Percentiles rank a stretch among this genome's conserved stretches.
These are phyloP conservation scores for Morus bassanus DNA, from an alignment of 2,797 vertebrate genomes.

Conservation along the genomic window DNA sequence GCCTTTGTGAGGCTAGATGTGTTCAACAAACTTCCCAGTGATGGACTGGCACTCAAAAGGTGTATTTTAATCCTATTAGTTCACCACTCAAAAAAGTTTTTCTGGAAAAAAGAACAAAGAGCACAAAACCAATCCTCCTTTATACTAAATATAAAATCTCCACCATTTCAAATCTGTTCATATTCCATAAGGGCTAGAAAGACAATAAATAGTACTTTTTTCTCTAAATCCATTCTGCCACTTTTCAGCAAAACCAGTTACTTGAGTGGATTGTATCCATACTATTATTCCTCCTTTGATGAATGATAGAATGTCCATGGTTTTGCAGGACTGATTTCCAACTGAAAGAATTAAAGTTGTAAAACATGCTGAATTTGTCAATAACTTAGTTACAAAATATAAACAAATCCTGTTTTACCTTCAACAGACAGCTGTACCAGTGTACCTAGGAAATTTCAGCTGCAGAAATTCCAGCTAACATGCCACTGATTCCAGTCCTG, in stretches of 20 bases:
- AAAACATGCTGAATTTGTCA: neutral
- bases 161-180: neutral
- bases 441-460: neutral
- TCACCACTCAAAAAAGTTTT: neutral
- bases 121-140: neutral
- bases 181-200: neutral
- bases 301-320: neutral
- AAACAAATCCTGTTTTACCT: neutral
- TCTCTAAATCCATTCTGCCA: neutral
- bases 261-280: neutral
- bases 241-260: neutral
- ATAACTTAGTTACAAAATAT: neutral
- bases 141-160: neutral
- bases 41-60: neutral
- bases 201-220: neutral
- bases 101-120: neutral
- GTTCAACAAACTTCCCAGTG: neutral
- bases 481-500: neutral
- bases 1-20: neutral
- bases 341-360: neutral
- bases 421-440: neutral
- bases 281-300: neutral
- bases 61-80: neutral
- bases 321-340: neutral
- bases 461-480: slow-evolving; percentile 2